Conservation (phyloP, 2,113 vertebrate genomes). For the Thryonomys swinderianus region DNA sequence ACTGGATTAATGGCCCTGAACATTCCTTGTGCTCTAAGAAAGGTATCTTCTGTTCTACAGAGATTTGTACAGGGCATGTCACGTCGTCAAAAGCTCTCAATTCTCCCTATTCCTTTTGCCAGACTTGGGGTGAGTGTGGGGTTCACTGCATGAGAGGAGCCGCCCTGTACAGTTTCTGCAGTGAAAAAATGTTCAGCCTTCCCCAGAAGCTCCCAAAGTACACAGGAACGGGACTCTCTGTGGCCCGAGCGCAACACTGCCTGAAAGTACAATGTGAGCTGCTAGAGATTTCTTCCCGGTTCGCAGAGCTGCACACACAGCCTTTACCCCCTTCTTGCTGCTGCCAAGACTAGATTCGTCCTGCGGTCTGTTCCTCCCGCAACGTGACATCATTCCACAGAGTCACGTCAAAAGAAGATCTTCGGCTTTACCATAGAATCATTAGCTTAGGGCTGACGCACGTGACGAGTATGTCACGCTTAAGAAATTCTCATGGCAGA, state of each 20-base stretch:
- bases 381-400: not conserved
- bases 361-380: not conserved
- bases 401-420: not conserved
- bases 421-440: constrained; percentile 16
- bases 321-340: not conserved
- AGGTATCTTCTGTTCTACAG: not conserved
- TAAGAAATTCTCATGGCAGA: not conserved
- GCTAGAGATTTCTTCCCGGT: not conserved
- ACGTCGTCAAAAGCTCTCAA: not conserved
- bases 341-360: not conserved
- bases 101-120: not conserved
- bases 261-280: not conserved
- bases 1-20: not conserved
- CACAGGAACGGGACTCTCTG: not conserved
- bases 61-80: not conserved
- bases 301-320: not conserved
- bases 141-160: not conserved
- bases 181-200: not conserved
- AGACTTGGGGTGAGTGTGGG: not conserved
- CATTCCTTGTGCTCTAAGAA: not conserved
- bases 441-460: not conserved
- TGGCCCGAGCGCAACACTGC: not conserved
- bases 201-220: not conserved
- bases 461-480: not conserved
- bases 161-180: not conserved